These are phyloP conservation scores for Todus mexicanus DNA, from an alignment of 2,797 vertebrate genomes.

Conservation along the genomic window DNA sequence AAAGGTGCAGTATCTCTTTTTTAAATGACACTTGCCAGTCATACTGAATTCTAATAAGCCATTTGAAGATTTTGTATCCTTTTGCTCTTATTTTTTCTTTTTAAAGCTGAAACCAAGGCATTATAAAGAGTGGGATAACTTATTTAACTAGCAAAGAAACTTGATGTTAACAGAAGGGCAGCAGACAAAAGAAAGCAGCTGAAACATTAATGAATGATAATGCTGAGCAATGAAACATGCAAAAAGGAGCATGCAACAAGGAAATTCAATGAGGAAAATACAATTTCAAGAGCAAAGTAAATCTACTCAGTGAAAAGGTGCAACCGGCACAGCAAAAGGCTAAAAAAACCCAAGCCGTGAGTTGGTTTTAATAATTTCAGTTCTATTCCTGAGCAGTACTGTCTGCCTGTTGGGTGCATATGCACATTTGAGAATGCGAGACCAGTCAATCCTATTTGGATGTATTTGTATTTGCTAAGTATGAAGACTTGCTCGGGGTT, in stretches of 20 bases:
- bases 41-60: slow-evolving; percentile 68
- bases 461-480: neutral
- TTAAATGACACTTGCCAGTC: slow-evolving; percentile 72
- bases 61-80: slow-evolving; percentile 42
- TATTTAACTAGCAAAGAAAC: slow-evolving; percentile 45
- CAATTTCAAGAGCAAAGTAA: slow-evolving; percentile 34
- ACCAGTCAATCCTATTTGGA: neutral
- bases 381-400: slow-evolving; percentile 2
- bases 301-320: slow-evolving; percentile 26
- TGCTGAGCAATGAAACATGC: slow-evolving; percentile 48
- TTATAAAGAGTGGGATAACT: slow-evolving; percentile 29
- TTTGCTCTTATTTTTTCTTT: neutral
- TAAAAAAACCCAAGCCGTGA: neutral
- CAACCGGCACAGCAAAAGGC: neutral
- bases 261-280: slow-evolving; percentile 50
- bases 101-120: slow-evolving; percentile 28
- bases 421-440: neutral
- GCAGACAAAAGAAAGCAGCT: slow-evolving; percentile 46
- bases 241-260: neutral
- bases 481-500: neutral
- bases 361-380: slow-evolving; percentile 17
- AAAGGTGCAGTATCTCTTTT: slow-evolving; percentile 72
- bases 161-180: slow-evolving; percentile 45
- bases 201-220: slow-evolving; percentile 63
- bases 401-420: neutral